These are phyloP conservation scores for Lasius platythorax DNA, from an alignment of 2,888 invertebrate species.

Conservation along the genomic window DNA sequence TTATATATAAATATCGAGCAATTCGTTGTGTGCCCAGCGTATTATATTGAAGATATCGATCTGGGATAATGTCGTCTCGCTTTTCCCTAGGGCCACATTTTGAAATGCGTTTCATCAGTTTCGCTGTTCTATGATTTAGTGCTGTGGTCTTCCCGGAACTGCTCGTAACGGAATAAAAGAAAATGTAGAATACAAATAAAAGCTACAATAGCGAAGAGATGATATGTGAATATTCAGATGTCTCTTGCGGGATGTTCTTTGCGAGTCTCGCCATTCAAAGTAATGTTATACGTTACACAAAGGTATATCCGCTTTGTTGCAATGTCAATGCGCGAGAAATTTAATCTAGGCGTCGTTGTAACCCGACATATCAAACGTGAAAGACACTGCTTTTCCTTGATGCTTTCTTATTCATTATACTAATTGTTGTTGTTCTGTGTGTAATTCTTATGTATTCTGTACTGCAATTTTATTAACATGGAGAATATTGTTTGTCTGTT, in stretches of 20 bases:
- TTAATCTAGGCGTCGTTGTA: slow-evolving; percentile 33
- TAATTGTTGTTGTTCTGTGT: slow-evolving; percentile 30
- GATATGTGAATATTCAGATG: slow-evolving; percentile 50
- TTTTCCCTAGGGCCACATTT: slow-evolving; percentile 78
- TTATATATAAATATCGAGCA: slow-evolving; percentile 62
- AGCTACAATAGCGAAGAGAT: slow-evolving; percentile 28
- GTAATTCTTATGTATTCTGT: background rate
- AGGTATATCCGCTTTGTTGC: slow-evolving; percentile 30
- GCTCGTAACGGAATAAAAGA: slow-evolving; percentile 44
- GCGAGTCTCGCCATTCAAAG: slow-evolving; percentile 25
- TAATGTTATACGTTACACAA: slow-evolving; percentile 30
- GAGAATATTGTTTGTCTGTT: background rate
- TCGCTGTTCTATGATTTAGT: slow-evolving; percentile 76
- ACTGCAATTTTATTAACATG: slow-evolving; percentile 16
- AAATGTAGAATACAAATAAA: slow-evolving; percentile 46
- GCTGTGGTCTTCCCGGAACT: slow-evolving; percentile 54
- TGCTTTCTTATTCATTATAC: slow-evolving; percentile 38
- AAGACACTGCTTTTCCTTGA: slow-evolving; percentile 16
- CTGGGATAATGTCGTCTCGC: slow-evolving; percentile 67
- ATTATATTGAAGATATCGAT: slow-evolving; percentile 77
- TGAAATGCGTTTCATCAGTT: slow-evolving; percentile 78
- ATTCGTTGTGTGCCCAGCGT: slow-evolving; percentile 65
- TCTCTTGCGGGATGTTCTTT: slow-evolving; percentile 31
- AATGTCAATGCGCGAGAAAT: slow-evolving; percentile 53
- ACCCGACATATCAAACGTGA: slow-evolving; percentile 41